These are phyloP conservation scores for Stomatorhinus walkeri DNA, from an alignment of 2,797 vertebrate genomes.

Conservation along the genomic window DNA sequence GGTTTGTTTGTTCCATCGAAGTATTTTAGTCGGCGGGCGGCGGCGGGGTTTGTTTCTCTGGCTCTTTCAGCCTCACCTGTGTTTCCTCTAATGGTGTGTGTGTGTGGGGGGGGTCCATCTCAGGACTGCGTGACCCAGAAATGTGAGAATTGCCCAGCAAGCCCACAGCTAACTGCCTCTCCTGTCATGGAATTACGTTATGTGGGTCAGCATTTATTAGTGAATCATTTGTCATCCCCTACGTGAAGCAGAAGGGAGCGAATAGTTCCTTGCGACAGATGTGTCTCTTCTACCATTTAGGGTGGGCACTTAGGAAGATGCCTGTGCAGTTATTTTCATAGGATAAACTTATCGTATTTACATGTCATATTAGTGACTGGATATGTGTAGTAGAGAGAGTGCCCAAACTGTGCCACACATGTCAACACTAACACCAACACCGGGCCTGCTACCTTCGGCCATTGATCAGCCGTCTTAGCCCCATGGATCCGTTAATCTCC, in stretches of 20 bases:
- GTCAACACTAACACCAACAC: neutral
- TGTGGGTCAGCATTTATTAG: slow-evolving; percentile 53
- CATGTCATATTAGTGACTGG: neutral
- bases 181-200: slow-evolving; percentile 48
- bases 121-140: slow-evolving; percentile 46
- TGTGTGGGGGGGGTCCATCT: slow-evolving; percentile 9
- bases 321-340: neutral
- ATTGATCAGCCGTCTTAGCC: neutral
- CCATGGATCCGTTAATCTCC: slow-evolving; percentile 21
- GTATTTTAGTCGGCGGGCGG: neutral
- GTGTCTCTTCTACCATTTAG: neutral
- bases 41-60: neutral
- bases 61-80: slow-evolving; percentile 28
- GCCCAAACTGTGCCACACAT: neutral
- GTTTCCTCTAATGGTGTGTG: slow-evolving; percentile 16
- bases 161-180: slow-evolving; percentile 33
- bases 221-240: slow-evolving; percentile 45
- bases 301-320: neutral
- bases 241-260: slow-evolving; percentile 29
- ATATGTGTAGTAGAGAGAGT: neutral
- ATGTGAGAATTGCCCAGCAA: slow-evolving; percentile 37
- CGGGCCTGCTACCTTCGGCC: neutral
- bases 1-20: neutral
- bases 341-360: neutral
- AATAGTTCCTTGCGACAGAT: neutral